A percentile compares a stretch with the other conserved stretches of the same genome.
Evolutionary conservation across 2,888 invertebrate genomes (phyloP).

Genomic region (Phyllotreta striolata): DNA sequence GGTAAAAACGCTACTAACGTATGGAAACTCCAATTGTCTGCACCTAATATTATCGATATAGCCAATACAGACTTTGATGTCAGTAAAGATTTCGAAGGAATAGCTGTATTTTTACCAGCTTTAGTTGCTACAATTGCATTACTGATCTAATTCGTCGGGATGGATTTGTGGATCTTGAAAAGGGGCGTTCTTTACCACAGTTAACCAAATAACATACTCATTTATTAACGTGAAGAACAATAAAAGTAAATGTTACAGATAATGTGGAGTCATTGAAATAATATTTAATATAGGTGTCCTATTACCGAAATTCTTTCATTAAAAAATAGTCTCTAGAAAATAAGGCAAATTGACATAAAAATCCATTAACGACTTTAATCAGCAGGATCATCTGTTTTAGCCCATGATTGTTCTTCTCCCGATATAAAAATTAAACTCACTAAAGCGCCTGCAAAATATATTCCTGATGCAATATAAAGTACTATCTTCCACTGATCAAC

Average conservation of each 20-base stretch:
- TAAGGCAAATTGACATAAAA: too few relatives aligned
- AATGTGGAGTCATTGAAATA: too few relatives aligned
- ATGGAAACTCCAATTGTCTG: conserved; percentile 93
- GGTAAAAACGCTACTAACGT: conserved; percentile 64
- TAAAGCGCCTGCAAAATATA: conserved; percentile 6
- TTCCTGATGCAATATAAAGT: conserved; percentile 11
- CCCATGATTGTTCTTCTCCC: conserved; percentile 10
- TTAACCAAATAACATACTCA: conserved; percentile 78
- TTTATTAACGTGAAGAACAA: conserved; percentile 74
- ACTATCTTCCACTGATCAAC: conserved; percentile 12
- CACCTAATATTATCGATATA: conserved; percentile 81
- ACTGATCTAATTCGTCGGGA: conserved; percentile 74
- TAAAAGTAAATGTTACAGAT: too few relatives aligned
- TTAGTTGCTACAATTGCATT: too few relatives aligned
- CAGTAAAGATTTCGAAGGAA: conserved; percentile 81
- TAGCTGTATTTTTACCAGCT: too few relatives aligned
- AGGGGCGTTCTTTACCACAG: conserved; percentile 76
- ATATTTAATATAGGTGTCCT: too few relatives aligned
- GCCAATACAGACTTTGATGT: conserved; percentile 83
- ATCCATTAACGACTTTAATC: too few relatives aligned
- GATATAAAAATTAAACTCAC: conserved; percentile 9
- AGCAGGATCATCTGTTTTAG: background rate
- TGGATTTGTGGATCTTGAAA: conserved; percentile 77
- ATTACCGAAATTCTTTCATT: conserved; percentile 72
- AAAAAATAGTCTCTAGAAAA: too few relatives aligned